Evolutionary conservation across 2,888 invertebrate genomes (phyloP).

Genomic region (Drosophila atripex): DNA sequence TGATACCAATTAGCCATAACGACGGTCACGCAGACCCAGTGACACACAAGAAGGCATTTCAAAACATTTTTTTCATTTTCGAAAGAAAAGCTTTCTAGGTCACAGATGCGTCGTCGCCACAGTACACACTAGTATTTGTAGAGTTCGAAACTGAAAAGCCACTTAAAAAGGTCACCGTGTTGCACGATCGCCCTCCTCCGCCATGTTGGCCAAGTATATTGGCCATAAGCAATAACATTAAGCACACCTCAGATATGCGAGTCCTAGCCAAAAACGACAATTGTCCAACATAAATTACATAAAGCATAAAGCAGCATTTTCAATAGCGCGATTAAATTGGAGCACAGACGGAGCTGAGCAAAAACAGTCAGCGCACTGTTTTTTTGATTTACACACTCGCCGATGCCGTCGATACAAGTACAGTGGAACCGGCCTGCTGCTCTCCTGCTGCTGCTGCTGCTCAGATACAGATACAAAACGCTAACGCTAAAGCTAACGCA

Average conservation of each 20-base stretch:
- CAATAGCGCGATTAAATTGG: constrained; percentile 66
- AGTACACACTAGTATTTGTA: not conserved
- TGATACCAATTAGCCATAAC: constrained; percentile 57
- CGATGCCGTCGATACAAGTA: constrained; percentile 31
- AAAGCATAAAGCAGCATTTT: constrained; percentile 48
- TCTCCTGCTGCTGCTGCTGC: constrained; percentile 19
- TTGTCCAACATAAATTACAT: constrained; percentile 50
- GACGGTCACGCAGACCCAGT: constrained; percentile 57
- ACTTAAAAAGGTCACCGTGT: constrained; percentile 62
- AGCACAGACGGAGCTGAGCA: constrained; percentile 53
- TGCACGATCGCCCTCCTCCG: constrained; percentile 22
- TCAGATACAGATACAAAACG: constrained; percentile 8
- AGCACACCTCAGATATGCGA: constrained; percentile 51
- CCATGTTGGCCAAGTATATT: constrained; percentile 12
- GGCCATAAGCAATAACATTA: constrained; percentile 49
- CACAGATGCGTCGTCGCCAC: constrained; percentile 49
- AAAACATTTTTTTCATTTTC: constrained; percentile 70
- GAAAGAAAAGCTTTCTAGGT: constrained; percentile 79
- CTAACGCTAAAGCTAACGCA: constrained; percentile 20
- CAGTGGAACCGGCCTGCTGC: constrained; percentile 35
- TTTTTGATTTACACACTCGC: constrained; percentile 69
- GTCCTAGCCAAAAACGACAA: constrained; percentile 73
- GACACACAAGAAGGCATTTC: constrained; percentile 27
- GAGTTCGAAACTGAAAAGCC: constrained; percentile 13
- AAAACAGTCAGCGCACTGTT: constrained; percentile 62